These are phyloP conservation scores for Pachyrhynchus sulphureomaculatus DNA, from an alignment of 1,140 invertebrate species.

Conservation along the genomic window DNA sequence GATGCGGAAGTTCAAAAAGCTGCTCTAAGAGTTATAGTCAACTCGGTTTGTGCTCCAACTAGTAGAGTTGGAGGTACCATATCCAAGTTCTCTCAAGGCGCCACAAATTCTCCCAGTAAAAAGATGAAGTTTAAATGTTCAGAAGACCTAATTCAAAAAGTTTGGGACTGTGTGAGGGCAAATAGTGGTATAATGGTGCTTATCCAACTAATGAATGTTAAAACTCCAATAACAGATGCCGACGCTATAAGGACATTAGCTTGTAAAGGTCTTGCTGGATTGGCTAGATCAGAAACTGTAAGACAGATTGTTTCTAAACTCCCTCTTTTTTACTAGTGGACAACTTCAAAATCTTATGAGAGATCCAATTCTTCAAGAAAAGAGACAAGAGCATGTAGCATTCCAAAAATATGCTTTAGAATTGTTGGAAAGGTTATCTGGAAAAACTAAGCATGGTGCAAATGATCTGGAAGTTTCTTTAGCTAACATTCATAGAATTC, in stretches of 20 bases:
- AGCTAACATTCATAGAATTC: conserved; percentile 78
- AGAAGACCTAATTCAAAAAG: conserved; percentile 84
- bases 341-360: conserved; percentile 92
- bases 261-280: conserved; percentile 86
- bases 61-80: conserved; percentile 68
- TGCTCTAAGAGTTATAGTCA: conserved; percentile 83
- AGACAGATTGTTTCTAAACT: conserved; percentile 95
- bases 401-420: conserved; percentile 95
- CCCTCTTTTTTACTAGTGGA: conserved; percentile 89
- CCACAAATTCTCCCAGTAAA: conserved; percentile 67
- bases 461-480: conserved; percentile 78
- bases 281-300: conserved; percentile 88
- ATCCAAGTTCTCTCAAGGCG: conserved; percentile 59
- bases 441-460: conserved; percentile 81
- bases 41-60: conserved; percentile 90
- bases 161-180: conserved; percentile 89
- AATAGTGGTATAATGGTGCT: conserved; percentile 97
- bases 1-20: conserved; percentile 91
- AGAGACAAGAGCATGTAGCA: conserved; percentile 89
- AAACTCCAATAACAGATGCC: conserved; percentile 94
- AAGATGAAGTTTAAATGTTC: conserved; percentile 71
- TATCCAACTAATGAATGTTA: conserved; percentile 82
- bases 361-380: conserved; percentile 95
- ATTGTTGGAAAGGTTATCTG: conserved; percentile 87
- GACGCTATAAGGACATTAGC: conserved; percentile 90